phyloP scores from a whole-genome alignment of 2,888 invertebrate genomes.

The Chrysolina haemoptera region DNA sequence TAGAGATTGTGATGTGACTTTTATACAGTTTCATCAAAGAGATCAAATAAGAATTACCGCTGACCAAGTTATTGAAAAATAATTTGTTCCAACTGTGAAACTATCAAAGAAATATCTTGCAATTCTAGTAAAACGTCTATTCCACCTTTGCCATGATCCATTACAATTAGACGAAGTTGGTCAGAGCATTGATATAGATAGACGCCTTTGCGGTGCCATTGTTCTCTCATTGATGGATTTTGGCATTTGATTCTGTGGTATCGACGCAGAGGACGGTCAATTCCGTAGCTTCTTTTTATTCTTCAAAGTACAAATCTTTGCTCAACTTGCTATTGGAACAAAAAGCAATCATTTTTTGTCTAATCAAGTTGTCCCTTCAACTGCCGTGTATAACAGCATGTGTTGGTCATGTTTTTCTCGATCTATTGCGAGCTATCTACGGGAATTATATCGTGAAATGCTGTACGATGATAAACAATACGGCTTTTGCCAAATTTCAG shows the following conservation, averaged over 20 bases:
- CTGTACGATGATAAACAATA: background rate
- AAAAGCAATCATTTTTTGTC: background rate
- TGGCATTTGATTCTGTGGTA: background rate
- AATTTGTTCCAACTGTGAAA: constrained; percentile 2
- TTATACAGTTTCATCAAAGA: background rate
- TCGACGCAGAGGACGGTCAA: background rate
- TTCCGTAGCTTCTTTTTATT: background rate
- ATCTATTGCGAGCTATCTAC: background rate
- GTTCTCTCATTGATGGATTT: background rate
- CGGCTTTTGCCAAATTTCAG: background rate
- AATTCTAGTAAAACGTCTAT: background rate
- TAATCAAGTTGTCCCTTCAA: background rate
- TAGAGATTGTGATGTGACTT: background rate
- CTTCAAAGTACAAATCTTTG: background rate
- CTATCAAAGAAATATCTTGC: background rate
- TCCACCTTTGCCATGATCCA: background rate
- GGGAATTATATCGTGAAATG: background rate
- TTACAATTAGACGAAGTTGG: background rate
- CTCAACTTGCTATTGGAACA: background rate
- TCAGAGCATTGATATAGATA: background rate
- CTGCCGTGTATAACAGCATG: background rate
- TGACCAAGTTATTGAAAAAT: background rate
- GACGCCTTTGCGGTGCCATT: background rate
- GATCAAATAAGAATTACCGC: background rate
- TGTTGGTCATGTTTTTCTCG: background rate